These are phyloP conservation scores for Equus przewalskii DNA, from an alignment of 2,113 vertebrate species.

Conservation along the genomic window DNA sequence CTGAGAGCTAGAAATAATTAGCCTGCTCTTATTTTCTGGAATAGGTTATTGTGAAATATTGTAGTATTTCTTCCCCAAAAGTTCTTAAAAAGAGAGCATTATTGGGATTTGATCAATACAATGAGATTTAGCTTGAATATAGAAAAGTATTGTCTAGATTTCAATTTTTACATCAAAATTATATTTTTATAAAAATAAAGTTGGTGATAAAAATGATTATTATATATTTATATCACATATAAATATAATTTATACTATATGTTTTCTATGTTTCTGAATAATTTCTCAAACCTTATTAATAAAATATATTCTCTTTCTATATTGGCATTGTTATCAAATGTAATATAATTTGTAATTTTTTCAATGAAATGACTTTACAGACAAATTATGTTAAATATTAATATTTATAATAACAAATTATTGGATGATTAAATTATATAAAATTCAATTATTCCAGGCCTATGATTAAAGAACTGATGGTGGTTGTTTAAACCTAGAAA, in stretches of 20 bases:
- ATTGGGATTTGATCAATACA: background rate
- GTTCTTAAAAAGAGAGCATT: background rate
- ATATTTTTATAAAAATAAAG: background rate
- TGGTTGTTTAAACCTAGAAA: background rate
- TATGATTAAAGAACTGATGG: background rate
- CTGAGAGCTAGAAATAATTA: background rate
- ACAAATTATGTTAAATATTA: background rate
- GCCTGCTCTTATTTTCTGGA: background rate
- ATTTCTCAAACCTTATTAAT: background rate
- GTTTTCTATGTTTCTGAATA: background rate
- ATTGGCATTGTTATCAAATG: background rate
- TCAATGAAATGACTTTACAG: background rate
- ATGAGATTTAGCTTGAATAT: background rate
- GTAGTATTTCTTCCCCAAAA: background rate
- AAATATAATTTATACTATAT: background rate
- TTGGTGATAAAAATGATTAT: background rate
- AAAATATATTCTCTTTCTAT: background rate
- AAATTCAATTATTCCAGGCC: background rate
- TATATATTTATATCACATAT: background rate
- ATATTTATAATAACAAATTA: background rate
- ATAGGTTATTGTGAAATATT: background rate
- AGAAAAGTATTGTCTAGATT: background rate
- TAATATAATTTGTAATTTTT: background rate
- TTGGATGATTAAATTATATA: background rate
- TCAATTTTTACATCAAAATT: background rate